These are phyloP conservation scores for Agonum fuliginosum DNA, from an alignment of 2,888 invertebrate species.

Conservation along the genomic window DNA sequence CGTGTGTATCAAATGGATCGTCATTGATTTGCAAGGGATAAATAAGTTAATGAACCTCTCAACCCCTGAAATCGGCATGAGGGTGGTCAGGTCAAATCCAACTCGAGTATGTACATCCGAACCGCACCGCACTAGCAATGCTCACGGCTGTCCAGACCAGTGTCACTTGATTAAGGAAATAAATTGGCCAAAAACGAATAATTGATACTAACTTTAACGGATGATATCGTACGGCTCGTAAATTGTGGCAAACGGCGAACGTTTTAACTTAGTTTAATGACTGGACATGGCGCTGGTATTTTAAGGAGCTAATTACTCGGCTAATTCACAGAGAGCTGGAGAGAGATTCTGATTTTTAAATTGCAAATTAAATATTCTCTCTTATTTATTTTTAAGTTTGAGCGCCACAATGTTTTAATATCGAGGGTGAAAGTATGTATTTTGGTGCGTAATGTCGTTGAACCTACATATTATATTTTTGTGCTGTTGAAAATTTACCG, in stretches of 20 bases:
- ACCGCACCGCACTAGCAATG: background rate
- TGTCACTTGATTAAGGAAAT: constrained; percentile 31
- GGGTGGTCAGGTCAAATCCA: constrained; percentile 24
- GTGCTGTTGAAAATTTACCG: too few relatives aligned
- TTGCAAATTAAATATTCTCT: too few relatives aligned
- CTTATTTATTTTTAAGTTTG: background rate
- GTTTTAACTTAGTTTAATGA: constrained; percentile 35
- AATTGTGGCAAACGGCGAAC: constrained; percentile 12
- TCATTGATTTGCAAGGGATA: constrained; percentile 30
- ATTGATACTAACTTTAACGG: constrained; percentile 44
- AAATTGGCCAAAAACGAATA: constrained; percentile 45
- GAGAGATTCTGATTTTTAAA: background rate
- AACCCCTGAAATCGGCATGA: background rate
- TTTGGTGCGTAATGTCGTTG: too few relatives aligned
- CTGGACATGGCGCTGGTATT: constrained; percentile 2
- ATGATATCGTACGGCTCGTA: constrained; percentile 23
- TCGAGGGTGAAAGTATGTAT: too few relatives aligned
- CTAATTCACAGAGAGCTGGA: background rate
- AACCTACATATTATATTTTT: too few relatives aligned
- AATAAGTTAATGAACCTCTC: constrained; percentile 25
- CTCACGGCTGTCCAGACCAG: constrained; percentile 8
- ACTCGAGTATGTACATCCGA: background rate
- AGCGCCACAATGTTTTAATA: background rate
- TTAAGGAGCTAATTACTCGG: constrained; percentile 14
- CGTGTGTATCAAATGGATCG: constrained; percentile 9